These are phyloP conservation scores for Gallinago nigripennis DNA, from an alignment of 2,797 vertebrate genomes.

Conservation along the genomic window DNA sequence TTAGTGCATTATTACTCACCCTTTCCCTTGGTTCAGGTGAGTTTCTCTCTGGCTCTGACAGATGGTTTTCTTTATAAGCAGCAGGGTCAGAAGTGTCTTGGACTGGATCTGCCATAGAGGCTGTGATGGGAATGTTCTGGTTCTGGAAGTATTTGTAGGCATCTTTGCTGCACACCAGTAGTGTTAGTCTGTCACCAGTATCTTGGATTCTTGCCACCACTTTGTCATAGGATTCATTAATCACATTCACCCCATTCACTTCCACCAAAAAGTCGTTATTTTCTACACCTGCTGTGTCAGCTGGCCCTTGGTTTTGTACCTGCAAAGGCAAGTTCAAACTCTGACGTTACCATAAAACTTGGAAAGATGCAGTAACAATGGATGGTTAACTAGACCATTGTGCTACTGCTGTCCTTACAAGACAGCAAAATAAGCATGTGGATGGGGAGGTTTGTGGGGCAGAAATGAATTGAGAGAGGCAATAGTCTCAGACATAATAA, in stretches of 20 bases:
- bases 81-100: neutral
- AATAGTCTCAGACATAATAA: neutral
- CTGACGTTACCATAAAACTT: neutral
- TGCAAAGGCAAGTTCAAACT: slow-evolving; percentile 56
- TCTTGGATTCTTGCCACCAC: slow-evolving; percentile 82
- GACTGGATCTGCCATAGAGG: slow-evolving; percentile 70
- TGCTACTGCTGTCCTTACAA: neutral
- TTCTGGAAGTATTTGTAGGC: slow-evolving; percentile 82
- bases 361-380: neutral
- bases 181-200: slow-evolving; percentile 76
- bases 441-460: neutral
- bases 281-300: slow-evolving; percentile 83
- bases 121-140: slow-evolving; percentile 79
- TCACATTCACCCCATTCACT: slow-evolving; percentile 86
- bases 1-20: slow-evolving; percentile 61
- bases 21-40: slow-evolving; percentile 36
- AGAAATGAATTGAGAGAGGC: neutral
- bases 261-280: slow-evolving; percentile 87
- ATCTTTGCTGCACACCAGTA: slow-evolving; percentile 84
- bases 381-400: neutral
- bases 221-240: slow-evolving; percentile 79
- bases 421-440: neutral
- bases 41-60: neutral
- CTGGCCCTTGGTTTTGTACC: slow-evolving; percentile 83
- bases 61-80: neutral